These are phyloP conservation scores for Microtus oregoni DNA, from an alignment of 2,113 vertebrate species.

Conservation along the genomic window DNA sequence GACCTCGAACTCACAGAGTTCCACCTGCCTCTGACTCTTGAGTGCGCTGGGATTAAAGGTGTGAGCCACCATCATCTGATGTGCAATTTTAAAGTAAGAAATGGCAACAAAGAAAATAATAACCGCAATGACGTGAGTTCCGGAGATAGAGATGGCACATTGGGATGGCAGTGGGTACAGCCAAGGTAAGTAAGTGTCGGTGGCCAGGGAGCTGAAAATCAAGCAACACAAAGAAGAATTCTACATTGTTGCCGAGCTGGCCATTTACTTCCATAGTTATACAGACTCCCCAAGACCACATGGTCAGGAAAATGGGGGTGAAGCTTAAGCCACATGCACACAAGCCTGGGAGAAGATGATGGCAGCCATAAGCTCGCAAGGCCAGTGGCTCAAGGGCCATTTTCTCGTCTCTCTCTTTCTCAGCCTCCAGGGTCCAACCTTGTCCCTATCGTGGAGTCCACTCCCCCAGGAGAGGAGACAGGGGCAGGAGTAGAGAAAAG, in stretches of 20 bases:
- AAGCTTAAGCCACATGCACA: not conserved
- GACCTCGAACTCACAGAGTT: not conserved
- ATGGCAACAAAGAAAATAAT: constrained; percentile 30
- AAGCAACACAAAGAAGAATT: constrained; percentile 22
- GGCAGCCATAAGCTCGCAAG: not conserved
- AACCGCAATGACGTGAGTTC: not conserved
- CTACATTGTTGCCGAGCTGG: constrained; percentile 67
- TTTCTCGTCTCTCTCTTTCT: too few species aligned
- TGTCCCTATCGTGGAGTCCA: not conserved
- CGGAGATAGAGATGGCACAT: too few species aligned
- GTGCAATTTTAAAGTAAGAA: not conserved
- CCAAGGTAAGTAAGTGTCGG: not conserved
- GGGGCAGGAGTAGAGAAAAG: not conserved
- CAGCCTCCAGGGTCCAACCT: not conserved
- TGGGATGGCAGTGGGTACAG: not conserved
- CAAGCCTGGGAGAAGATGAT: not conserved
- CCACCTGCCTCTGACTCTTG: not conserved
- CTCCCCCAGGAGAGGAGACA: not conserved
- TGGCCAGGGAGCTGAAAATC: not conserved
- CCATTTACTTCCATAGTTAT: constrained; percentile 45
- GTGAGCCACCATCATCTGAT: not conserved
- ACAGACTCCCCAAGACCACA: constrained; percentile 33
- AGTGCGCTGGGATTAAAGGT: not conserved
- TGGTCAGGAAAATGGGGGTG: not conserved
- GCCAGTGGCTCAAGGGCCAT: accelerated